These are phyloP conservation scores for Drosophila pseudoananassae DNA, from an alignment of 1,140 invertebrate genomes.

Conservation along the genomic window DNA sequence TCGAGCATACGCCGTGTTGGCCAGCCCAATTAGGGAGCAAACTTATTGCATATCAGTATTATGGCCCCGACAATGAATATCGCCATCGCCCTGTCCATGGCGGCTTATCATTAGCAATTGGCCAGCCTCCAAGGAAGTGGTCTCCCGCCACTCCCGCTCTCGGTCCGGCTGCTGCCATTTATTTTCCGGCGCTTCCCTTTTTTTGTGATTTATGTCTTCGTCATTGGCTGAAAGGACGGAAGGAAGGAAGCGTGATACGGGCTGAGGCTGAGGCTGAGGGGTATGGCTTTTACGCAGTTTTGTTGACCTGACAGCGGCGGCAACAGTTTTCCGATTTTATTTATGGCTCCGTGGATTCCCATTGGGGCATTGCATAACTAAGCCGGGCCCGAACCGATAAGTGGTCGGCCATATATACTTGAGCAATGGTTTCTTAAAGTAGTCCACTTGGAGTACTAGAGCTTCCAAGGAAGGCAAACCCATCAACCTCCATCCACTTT, in stretches of 20 bases:
- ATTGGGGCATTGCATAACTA: conserved; percentile 41
- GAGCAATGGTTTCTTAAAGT: conserved; percentile 19
- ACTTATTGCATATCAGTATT: conserved; percentile 20
- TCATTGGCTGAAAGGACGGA: conserved; percentile 18
- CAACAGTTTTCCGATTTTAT: conserved; percentile 44
- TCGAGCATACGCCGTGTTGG: conserved; percentile 30
- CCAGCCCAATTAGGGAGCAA: conserved; percentile 33
- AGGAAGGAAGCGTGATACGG: background rate
- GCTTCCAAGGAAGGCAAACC: background rate
- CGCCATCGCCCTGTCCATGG: conserved; percentile 6
- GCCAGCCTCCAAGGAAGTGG: conserved; percentile 14
- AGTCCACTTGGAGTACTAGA: background rate
- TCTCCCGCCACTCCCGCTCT: background rate
- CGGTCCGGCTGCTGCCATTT: background rate
- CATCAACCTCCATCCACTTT: conserved; percentile 25
- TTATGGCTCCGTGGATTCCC: conserved; percentile 45
- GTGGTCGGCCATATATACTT: conserved; percentile 24
- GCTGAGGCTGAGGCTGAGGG: background rate
- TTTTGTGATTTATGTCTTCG: conserved; percentile 44
- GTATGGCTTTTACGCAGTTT: conserved; percentile 33
- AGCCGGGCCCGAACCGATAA: conserved; percentile 31
- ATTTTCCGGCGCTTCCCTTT: conserved; percentile 3
- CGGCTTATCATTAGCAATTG: conserved; percentile 42
- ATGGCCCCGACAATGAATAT: conserved; percentile 10
- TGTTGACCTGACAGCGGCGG: conserved; percentile 32